These are phyloP conservation scores for Sus cebifrons DNA, from an alignment of 2,797 vertebrate species.

Conservation along the genomic window DNA sequence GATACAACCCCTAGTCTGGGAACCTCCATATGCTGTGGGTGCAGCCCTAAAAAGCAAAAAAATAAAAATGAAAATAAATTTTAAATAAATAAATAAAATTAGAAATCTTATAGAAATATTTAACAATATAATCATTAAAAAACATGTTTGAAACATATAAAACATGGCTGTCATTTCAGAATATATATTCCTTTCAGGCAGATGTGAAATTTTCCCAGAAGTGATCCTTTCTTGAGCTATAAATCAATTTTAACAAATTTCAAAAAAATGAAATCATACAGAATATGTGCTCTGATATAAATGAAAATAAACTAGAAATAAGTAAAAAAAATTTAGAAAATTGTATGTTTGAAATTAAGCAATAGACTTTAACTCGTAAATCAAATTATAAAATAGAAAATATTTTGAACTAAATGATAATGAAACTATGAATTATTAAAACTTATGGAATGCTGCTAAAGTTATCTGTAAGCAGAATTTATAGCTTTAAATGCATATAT, in stretches of 20 bases:
- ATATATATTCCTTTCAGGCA: background rate
- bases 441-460: background rate
- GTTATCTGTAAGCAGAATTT: background rate
- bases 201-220: background rate
- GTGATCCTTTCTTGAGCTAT: background rate
- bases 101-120: background rate
- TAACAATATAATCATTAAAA: background rate
- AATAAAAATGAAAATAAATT: too few relatives aligned
- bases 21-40: too few relatives aligned
- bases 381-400: background rate
- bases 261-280: background rate
- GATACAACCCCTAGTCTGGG: too few relatives aligned
- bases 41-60: too few relatives aligned
- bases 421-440: slow-evolving; percentile 22
- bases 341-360: background rate
- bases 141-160: background rate
- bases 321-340: background rate
- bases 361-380: background rate
- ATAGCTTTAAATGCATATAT: background rate
- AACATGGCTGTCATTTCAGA: background rate
- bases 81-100: background rate
- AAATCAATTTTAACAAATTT: background rate
- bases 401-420: slow-evolving; percentile 41
- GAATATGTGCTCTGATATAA: background rate
- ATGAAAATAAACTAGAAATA: background rate